Base-by-base conservation (phyloP, 2,113 vertebrate genomes). In the Ginglymostoma cirratum region DNA sequence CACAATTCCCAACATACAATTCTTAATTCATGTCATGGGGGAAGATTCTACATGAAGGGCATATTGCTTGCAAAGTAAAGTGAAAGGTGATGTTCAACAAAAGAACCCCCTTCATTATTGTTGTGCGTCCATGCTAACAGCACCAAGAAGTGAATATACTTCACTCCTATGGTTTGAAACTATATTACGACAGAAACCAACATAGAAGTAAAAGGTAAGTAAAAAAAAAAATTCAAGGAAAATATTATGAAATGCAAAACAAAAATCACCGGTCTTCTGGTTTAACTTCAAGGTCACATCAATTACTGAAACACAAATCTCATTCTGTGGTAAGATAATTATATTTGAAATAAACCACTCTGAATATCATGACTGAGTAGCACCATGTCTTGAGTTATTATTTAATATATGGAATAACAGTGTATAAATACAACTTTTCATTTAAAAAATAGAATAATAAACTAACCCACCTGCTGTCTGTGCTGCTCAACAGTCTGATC, bases 401-500 rank as follows among this genome's bases (percentile, higher is more conserved):
- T 52, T 34, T 34, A 27, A 61, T 0, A 21, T 94, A 65, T 24
- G 42, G 66, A 94, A 27, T 69, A 94, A 94, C n/a, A 67, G 52
- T 85, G 48, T 23, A n/a, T 23, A 96, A 76, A 95, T 52, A 45
- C 3, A 48, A 48, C 48, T 17, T 65, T 87, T 83, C 42, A 42
- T 34, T 27, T 48, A 70, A 65, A 38, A 15, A 19, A 83, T 19
- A 30, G n/a, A 66, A 61, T 2, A 93, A 66, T 93, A n/a, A 93
- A 93, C 96, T 96, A 42, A 48, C 92, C 86, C 96, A 99, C 99
- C 99, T 99, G 98, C 95, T 97, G 97, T 96, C 98, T 98, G 97
- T 98, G 98, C 1, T 98, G 97, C 92, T 99, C 99, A 96, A 99
- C 97, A 12, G 98, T 98, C 90, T 98, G 98, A 96, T 99, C 99